A percentile compares a stretch with the other conserved stretches of the same genome.
Conservation (phyloP, 2,797 vertebrate species). For the Thripadectes ignobilis region DNA sequence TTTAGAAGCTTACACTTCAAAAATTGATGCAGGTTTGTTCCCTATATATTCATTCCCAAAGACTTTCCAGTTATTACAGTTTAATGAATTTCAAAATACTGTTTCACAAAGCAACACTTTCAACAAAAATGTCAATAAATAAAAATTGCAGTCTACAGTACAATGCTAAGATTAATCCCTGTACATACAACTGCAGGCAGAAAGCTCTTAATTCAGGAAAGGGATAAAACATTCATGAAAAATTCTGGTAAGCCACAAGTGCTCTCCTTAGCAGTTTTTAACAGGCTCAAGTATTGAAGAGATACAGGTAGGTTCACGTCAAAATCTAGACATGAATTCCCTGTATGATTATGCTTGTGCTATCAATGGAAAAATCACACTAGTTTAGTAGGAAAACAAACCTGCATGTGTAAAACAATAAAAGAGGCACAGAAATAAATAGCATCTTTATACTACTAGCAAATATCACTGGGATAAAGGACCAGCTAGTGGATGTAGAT, state of each 20-base stretch:
- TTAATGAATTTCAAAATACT: background rate
- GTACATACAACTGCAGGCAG: background rate
- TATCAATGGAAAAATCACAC: background rate
- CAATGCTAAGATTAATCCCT: background rate
- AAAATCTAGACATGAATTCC: background rate
- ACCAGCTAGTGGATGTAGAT: background rate
- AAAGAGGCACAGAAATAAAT: background rate
- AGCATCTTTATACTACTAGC: background rate
- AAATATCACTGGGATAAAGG: background rate
- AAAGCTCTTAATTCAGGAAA: background rate
- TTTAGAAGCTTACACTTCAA: background rate
- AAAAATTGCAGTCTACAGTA: rapidly evolving
- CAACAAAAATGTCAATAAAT: background rate
- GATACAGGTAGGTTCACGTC: background rate
- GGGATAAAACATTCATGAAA: background rate
- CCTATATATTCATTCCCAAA: background rate
- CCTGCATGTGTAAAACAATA: background rate
- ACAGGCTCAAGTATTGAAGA: background rate
- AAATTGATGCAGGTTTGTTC: background rate
- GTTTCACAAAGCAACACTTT: background rate
- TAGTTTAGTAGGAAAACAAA: background rate
- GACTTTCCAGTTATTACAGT: background rate
- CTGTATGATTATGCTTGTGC: background rate
- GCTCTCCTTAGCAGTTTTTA: background rate
- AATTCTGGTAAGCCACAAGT: background rate